These are phyloP conservation scores for Drosophila borealis DNA, from an alignment of 2,888 invertebrate genomes.

Conservation along the genomic window DNA sequence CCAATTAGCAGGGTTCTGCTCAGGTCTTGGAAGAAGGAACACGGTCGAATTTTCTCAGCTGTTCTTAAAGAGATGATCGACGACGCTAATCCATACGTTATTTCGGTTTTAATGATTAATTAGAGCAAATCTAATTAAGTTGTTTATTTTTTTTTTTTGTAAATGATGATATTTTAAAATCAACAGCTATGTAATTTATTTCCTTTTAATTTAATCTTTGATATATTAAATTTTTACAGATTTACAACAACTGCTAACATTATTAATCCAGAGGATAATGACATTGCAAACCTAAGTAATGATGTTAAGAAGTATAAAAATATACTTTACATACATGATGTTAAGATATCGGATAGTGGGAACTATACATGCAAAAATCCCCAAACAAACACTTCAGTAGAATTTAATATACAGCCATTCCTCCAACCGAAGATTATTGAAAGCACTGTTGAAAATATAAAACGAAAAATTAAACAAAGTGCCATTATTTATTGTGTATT, in stretches of 20 bases:
- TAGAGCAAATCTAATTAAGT: too few relatives aligned
- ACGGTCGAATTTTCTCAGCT: too few relatives aligned
- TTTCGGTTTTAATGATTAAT: too few relatives aligned
- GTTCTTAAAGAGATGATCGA: too few relatives aligned
- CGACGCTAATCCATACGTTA: too few relatives aligned
- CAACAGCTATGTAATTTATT: background rate
- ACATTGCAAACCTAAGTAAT: constrained; percentile 28
- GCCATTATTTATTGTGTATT: constrained; percentile 86
- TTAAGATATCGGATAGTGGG: constrained; percentile 87
- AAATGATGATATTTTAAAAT: background rate
- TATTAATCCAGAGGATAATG: constrained; percentile 40
- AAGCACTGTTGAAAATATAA: constrained; percentile 84
- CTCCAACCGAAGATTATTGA: constrained; percentile 85
- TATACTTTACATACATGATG: constrained; percentile 86
- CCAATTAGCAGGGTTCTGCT: too few relatives aligned
- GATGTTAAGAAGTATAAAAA: constrained; percentile 74
- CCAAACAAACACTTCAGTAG: constrained; percentile 79
- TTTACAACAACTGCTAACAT: constrained; percentile 45
- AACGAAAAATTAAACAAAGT: constrained; percentile 86
- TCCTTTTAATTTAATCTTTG: background rate
- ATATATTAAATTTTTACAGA: constrained; percentile 42
- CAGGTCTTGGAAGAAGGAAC: too few relatives aligned
- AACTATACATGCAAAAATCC: constrained; percentile 87
- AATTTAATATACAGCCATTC: constrained; percentile 76
- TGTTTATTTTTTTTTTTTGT: background rate